A percentile compares a stretch with the other conserved stretches of the same genome.
Conservation (phyloP, 2,113 vertebrate species). For the Anseranas semipalmata region DNA sequence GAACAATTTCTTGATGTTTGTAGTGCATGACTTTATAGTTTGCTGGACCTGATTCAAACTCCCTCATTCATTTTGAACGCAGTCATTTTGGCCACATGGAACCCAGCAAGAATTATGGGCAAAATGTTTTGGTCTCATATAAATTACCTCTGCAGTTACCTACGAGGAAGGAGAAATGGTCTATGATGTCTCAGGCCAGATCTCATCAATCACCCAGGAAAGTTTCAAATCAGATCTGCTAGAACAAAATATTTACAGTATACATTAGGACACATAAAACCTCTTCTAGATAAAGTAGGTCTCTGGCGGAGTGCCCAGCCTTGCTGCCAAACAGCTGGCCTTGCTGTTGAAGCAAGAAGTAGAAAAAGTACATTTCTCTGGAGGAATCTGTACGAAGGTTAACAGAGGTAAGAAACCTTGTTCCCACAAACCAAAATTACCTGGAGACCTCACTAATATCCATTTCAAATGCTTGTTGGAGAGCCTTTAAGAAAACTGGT, state of each 20-base stretch:
- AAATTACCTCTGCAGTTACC: neutral
- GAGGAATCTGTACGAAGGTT: neutral
- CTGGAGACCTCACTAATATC: neutral
- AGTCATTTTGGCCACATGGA: neutral
- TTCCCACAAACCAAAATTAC: neutral
- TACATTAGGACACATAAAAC: constrained; percentile 3
- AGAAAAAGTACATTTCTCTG: neutral
- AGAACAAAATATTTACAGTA: constrained; percentile 15
- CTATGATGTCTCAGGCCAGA: constrained; percentile 3
- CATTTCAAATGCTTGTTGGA: neutral
- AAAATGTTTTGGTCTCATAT: neutral
- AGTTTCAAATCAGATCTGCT: neutral
- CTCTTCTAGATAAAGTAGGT: neutral
- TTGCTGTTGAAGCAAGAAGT: neutral
- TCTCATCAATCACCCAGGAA: neutral
- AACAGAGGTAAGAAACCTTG: neutral
- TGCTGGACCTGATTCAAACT: neutral
- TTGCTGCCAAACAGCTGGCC: constrained; percentile 35
- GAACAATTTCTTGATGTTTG: neutral
- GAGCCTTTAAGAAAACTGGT: neutral
- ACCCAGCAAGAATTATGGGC: neutral
- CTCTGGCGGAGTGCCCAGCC: constrained; percentile 1
- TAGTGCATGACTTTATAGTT: neutral
- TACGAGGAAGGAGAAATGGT: neutral
- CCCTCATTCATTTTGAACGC: neutral